Conservation (phyloP, 2,113 vertebrate species). For the Cyprinus carpio region DNA sequence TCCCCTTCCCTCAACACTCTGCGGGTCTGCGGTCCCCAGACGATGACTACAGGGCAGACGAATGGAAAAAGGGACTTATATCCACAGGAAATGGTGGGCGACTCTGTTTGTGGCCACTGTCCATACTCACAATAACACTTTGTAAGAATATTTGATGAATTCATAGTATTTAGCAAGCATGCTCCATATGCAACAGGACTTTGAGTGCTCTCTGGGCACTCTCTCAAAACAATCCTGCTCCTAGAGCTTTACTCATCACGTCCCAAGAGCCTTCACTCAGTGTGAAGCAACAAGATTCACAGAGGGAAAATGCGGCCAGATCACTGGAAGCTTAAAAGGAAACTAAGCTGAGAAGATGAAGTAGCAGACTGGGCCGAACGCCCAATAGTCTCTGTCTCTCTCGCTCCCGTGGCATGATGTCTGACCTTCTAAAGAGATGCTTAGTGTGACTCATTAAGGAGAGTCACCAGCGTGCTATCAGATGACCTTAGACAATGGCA, state of each 20-base stretch:
- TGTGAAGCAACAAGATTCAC: slow-evolving; percentile 33
- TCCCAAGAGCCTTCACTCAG: slow-evolving; percentile 17
- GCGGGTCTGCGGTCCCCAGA: slow-evolving; percentile 7
- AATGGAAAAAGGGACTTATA: neutral
- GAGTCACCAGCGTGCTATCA: slow-evolving; percentile 78
- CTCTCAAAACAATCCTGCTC: slow-evolving; percentile 43
- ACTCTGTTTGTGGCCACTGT: neutral
- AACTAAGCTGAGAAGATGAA: slow-evolving; percentile 61
- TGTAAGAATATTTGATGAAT: neutral
- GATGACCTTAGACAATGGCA: slow-evolving; percentile 77
- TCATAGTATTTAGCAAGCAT: slow-evolving; percentile 4
- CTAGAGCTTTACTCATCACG: slow-evolving; percentile 39
- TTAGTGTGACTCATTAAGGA: slow-evolving; percentile 75
- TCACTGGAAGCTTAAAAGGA: slow-evolving; percentile 62
- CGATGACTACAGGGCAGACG: neutral
- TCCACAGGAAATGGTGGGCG: neutral
- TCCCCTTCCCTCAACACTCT: slow-evolving; percentile 23
- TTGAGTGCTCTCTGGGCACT: slow-evolving; percentile 27
- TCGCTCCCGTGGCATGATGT: slow-evolving; percentile 74
- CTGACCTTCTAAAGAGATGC: slow-evolving; percentile 81
- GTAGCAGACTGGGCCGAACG: slow-evolving; percentile 70
- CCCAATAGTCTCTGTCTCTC: slow-evolving; percentile 30
- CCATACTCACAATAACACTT: neutral
- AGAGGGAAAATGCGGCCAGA: slow-evolving; percentile 37
- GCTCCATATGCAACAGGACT: neutral